phyloP scores from a whole-genome alignment of 2,888 invertebrate species.

The Drymonia ruficornis region DNA sequence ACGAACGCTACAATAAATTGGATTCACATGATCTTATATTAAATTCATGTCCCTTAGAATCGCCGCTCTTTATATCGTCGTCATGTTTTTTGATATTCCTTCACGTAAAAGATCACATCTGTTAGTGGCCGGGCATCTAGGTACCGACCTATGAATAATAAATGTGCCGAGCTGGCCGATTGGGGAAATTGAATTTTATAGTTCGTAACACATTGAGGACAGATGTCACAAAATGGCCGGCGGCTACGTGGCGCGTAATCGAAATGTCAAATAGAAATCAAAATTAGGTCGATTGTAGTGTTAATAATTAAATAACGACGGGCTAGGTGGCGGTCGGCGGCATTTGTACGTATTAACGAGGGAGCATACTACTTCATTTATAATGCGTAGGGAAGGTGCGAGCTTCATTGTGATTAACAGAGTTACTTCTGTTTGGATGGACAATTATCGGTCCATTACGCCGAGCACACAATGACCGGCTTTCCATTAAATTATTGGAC shows the following conservation, averaged over 20 bases:
- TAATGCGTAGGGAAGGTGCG: slow-evolving; percentile 67
- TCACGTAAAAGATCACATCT: slow-evolving; percentile 84
- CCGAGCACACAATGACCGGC: slow-evolving; percentile 68
- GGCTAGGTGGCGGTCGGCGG: slow-evolving; percentile 54
- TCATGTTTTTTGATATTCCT: slow-evolving; percentile 78
- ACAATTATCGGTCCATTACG: slow-evolving; percentile 83
- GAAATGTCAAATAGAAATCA: slow-evolving; percentile 84
- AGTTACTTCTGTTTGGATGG: slow-evolving; percentile 81
- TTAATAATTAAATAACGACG: slow-evolving; percentile 83
- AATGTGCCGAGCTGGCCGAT: slow-evolving; percentile 81
- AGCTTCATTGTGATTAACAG: slow-evolving; percentile 78
- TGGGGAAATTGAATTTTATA: slow-evolving; percentile 85
- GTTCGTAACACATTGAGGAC: slow-evolving; percentile 82
- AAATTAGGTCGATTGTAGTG: slow-evolving; percentile 84
- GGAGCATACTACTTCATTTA: slow-evolving; percentile 44
- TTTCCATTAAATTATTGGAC: slow-evolving; percentile 75
- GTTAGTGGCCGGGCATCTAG: slow-evolving; percentile 80
- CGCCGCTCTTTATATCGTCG: slow-evolving; percentile 65
- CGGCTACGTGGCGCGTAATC: slow-evolving; percentile 74
- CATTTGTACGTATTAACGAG: slow-evolving; percentile 63
- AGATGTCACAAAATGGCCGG: slow-evolving; percentile 82
- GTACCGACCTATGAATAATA: slow-evolving; percentile 83
- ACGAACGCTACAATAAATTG: slow-evolving; percentile 56
- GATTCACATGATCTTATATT: slow-evolving; percentile 65
- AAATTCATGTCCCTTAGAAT: slow-evolving; percentile 70